Percentiles rank a stretch among this genome's conserved stretches.
Evolutionary conservation across 1,140 invertebrate genomes (phyloP).

Genomic region (Microplitis mediator): DNA sequence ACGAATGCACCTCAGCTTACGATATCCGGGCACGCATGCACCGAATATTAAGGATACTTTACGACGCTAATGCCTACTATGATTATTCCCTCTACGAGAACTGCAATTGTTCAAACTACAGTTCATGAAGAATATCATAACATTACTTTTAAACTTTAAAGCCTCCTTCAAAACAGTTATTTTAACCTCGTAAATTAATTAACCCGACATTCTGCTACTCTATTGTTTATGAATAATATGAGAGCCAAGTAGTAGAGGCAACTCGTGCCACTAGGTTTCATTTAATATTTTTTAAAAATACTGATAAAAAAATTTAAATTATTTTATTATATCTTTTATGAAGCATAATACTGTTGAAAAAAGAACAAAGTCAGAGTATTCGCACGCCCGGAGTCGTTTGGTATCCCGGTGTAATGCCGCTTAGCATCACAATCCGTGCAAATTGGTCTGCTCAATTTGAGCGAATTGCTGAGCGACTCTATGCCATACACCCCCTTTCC

Average conservation of each 20-base stretch:
- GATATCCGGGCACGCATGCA: constrained; percentile 26
- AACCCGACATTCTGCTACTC: background rate
- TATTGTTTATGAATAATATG: too few species aligned
- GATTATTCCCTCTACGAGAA: constrained; percentile 10
- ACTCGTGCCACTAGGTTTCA: too few species aligned
- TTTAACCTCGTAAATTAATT: constrained; percentile 1
- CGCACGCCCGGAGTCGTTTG: constrained; percentile 8
- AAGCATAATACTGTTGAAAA: background rate
- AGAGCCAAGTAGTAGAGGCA: too few species aligned
- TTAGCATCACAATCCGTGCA: constrained; percentile 59
- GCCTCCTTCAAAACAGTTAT: background rate
- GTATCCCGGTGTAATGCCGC: constrained; percentile 28
- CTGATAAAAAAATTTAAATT: too few species aligned
- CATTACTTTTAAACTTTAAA: background rate
- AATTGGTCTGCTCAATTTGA: constrained; percentile 59
- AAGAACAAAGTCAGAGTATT: background rate
- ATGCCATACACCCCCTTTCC: background rate
- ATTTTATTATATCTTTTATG: too few species aligned
- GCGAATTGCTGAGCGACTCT: constrained; percentile 49
- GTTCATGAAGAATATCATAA: background rate
- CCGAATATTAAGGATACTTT: constrained; percentile 30
- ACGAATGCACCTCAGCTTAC: constrained; percentile 27
- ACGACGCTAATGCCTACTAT: constrained; percentile 21
- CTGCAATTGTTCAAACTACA: background rate
- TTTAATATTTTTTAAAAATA: too few species aligned